phyloP scores from a whole-genome alignment of 2,113 vertebrate genomes.

The Psilopogon haemacephalus region DNA sequence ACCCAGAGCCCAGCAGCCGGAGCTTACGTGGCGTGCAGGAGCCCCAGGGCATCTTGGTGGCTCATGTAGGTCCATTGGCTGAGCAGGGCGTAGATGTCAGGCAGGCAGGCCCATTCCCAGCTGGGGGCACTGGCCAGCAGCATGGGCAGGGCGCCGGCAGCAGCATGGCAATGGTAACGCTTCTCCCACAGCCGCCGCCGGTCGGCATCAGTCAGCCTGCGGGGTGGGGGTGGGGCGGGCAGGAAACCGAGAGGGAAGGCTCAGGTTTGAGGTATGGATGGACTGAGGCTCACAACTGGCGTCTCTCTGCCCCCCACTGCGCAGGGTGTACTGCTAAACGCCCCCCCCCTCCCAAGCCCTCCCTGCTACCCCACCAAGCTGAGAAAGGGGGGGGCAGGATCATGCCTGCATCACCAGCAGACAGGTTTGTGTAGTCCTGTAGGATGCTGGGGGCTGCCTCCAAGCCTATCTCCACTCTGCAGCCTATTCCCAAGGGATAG shows the following conservation, averaged over 20 bases:
- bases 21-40: constrained; percentile 91
- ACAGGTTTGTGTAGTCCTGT: neutral
- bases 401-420: neutral
- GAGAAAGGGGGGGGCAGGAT: neutral
- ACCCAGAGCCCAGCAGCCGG: accelerated
- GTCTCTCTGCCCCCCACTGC: too few species aligned
- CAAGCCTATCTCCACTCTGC: neutral
- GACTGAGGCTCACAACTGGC: neutral
- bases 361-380: neutral
- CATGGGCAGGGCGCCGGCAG: constrained; percentile 86
- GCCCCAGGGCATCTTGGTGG: constrained; percentile 91
- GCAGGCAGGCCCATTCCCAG: constrained; percentile 96
- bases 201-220: constrained; percentile 85
- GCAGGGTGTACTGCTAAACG: neutral
- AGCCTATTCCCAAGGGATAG: neutral
- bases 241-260: neutral
- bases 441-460: neutral
- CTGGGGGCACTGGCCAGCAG: constrained; percentile 93
- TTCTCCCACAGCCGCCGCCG: constrained; percentile 91
- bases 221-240: neutral
- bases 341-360: neutral
- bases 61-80: constrained; percentile 89
- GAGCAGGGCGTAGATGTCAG: constrained; percentile 92
- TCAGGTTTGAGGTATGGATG: neutral
- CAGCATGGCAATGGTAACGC: constrained; percentile 86